Evolutionary conservation across 2,113 vertebrate genomes (phyloP).

Genomic region (Anseranas semipalmata): DNA sequence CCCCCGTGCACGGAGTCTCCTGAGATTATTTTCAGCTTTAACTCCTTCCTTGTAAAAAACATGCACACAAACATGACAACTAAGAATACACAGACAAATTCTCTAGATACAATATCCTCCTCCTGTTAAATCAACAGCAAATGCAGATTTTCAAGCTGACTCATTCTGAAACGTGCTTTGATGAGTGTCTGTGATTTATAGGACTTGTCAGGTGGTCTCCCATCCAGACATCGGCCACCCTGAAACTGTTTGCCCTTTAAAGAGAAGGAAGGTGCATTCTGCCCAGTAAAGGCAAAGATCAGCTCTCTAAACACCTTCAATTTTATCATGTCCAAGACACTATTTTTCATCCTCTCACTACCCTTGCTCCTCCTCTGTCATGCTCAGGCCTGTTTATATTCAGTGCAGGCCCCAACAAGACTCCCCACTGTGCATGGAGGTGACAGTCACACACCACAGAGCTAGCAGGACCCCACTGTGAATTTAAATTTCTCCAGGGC

Average conservation of each 20-base stretch:
- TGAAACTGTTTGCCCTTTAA: not conserved
- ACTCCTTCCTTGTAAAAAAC: not conserved
- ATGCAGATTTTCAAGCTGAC: not conserved
- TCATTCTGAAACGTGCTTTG: not conserved
- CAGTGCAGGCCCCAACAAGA: not conserved
- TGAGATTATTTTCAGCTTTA: not conserved
- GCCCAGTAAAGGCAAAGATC: not conserved
- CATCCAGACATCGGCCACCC: not conserved
- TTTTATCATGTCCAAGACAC: not conserved
- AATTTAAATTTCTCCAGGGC: not conserved
- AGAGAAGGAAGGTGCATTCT: not conserved
- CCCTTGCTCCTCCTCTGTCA: not conserved
- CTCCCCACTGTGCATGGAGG: not conserved
- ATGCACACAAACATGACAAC: not conserved
- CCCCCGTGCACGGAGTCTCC: not conserved
- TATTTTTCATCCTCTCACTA: not conserved
- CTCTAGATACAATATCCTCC: not conserved
- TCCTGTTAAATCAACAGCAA: not conserved
- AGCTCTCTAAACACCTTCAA: not conserved
- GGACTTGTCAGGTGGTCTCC: not conserved
- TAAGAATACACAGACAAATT: not conserved
- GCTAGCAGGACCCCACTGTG: not conserved
- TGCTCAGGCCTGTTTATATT: not conserved
- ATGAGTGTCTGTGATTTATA: not conserved
- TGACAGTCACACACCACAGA: not conserved